These are phyloP conservation scores for Herpailurus yagouaroundi DNA, from an alignment of 2,113 vertebrate species.

Conservation along the genomic window DNA sequence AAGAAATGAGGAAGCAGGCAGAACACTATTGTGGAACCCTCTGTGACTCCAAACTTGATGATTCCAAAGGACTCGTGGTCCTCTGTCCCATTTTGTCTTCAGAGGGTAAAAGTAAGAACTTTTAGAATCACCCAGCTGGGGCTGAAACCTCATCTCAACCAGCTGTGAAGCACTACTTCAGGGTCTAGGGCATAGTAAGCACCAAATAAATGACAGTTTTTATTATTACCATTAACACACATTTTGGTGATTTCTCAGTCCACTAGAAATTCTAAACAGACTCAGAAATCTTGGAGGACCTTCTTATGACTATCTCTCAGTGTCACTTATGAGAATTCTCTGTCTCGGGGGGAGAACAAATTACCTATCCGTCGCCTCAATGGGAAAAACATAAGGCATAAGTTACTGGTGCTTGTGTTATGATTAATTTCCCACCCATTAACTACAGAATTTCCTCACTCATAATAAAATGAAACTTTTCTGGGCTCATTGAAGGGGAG, in stretches of 20 bases:
- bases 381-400: neutral
- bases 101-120: neutral
- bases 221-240: neutral
- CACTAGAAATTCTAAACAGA: neutral
- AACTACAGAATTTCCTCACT: neutral
- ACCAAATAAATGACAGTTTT: neutral
- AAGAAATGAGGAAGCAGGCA: neutral
- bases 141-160: neutral
- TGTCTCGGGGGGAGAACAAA: neutral
- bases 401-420: neutral
- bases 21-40: too few species aligned
- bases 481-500: neutral
- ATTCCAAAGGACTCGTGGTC: neutral
- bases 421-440: neutral
- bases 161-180: neutral
- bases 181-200: neutral
- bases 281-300: neutral
- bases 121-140: neutral
- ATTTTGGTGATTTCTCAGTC: conserved; percentile 3
- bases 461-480: conserved; percentile 6
- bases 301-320: neutral
- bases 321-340: neutral
- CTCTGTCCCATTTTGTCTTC: neutral
- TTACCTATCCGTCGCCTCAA: neutral
- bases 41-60: neutral